These are phyloP conservation scores for Neuroterus valhalla DNA, from an alignment of 1,140 invertebrate genomes.

Conservation along the genomic window DNA sequence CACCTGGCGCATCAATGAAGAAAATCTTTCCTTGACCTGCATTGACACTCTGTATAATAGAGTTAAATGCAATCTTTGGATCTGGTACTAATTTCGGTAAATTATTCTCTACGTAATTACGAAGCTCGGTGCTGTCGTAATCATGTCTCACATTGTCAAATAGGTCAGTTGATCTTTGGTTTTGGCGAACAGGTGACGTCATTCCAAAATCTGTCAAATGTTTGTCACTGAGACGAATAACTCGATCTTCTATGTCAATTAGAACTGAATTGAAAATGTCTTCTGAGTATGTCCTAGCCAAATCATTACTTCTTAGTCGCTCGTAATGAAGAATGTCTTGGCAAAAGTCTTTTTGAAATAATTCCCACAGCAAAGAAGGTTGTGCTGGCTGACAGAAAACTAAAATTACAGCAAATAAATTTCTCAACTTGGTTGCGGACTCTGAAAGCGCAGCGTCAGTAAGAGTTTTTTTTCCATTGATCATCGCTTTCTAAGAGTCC, in stretches of 20 bases:
- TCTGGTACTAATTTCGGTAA: background rate
- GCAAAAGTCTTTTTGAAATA: conserved; percentile 60
- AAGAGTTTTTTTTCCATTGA: conserved; percentile 67
- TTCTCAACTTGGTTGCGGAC: conserved; percentile 63
- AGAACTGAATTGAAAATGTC: background rate
- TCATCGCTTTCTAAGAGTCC: conserved; percentile 66
- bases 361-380: conserved; percentile 63
- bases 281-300: background rate
- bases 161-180: too few species aligned
- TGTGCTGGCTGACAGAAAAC: conserved; percentile 66
- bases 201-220: too few species aligned
- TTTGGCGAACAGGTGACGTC: too few species aligned
- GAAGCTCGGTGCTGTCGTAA: conserved; percentile 28
- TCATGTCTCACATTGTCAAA: too few species aligned
- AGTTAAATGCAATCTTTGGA: too few species aligned
- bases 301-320: too few species aligned
- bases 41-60: too few species aligned
- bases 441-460: conserved; percentile 55
- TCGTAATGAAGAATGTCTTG: too few species aligned
- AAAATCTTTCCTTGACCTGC: too few species aligned
- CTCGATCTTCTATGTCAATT: too few species aligned
- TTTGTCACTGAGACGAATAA: too few species aligned
- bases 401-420: conserved; percentile 67
- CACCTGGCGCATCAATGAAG: conserved; percentile 54
- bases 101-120: conserved; percentile 35